Evolutionary conservation across 2,113 vertebrate species (phyloP).

Genomic region (Plecotus auritus): DNA sequence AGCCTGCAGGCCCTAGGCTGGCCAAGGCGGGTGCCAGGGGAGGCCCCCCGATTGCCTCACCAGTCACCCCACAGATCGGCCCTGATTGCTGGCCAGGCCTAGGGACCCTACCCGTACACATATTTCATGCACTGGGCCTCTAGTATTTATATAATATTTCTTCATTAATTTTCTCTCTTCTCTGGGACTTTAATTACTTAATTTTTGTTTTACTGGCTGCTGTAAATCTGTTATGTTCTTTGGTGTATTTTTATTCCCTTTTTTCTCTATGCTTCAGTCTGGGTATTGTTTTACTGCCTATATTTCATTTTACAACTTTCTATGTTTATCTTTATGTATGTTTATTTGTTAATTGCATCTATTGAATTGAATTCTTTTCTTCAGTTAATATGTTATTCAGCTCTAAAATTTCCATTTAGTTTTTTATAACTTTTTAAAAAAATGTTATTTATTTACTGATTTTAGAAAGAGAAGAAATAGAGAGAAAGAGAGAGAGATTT

Average conservation of each 20-base stretch:
- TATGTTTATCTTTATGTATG: background rate
- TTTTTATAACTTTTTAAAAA: background rate
- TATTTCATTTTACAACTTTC: background rate
- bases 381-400: background rate
- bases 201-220: background rate
- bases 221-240: background rate
- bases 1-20: too few relatives aligned
- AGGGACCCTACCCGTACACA: too few relatives aligned
- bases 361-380: background rate
- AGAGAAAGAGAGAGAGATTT: too few relatives aligned
- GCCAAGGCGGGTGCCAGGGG: too few relatives aligned
- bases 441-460: background rate
- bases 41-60: too few relatives aligned
- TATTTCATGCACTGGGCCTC: too few relatives aligned
- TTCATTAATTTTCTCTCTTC: background rate
- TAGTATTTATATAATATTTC: background rate
- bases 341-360: background rate
- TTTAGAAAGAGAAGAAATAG: background rate
- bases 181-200: background rate
- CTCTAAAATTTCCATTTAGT: background rate
- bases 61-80: too few relatives aligned
- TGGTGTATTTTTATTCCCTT: background rate
- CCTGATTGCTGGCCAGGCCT: too few relatives aligned
- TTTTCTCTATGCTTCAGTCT: background rate
- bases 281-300: background rate